These are phyloP conservation scores for Datnioides undecimradiatus DNA, from an alignment of 2,113 vertebrate genomes.

Conservation along the genomic window DNA sequence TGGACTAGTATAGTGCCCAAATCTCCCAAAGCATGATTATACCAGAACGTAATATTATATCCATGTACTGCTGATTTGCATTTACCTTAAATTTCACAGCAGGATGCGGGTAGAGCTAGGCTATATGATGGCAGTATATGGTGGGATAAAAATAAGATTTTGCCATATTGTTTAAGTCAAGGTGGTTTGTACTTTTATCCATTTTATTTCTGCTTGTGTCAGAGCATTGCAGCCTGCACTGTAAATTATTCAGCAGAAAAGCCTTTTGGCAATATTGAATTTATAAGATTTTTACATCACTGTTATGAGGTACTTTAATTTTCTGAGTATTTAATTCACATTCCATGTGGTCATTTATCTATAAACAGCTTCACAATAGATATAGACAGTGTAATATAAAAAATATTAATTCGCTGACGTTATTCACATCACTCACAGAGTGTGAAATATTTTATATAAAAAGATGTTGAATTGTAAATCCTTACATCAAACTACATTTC, in stretches of 20 bases:
- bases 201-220: conserved; percentile 4
- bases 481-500: background rate
- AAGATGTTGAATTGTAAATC: background rate
- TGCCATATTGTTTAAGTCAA: background rate
- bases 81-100: no score
- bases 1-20: background rate
- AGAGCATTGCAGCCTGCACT: background rate
- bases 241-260: background rate
- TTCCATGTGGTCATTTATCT: background rate
- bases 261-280: background rate
- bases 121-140: no score
- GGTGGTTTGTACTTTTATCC: background rate
- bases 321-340: background rate
- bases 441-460: background rate
- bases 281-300: background rate
- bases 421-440: background rate
- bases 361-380: background rate
- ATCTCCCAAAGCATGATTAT: background rate
- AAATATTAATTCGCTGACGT: background rate
- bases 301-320: background rate
- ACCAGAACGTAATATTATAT: background rate
- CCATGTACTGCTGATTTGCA: no score
- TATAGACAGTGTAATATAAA: background rate
- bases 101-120: no score
- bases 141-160: no score